phyloP scores from a whole-genome alignment of 2,888 invertebrate species.

The Mechanitis mazaeus region DNA sequence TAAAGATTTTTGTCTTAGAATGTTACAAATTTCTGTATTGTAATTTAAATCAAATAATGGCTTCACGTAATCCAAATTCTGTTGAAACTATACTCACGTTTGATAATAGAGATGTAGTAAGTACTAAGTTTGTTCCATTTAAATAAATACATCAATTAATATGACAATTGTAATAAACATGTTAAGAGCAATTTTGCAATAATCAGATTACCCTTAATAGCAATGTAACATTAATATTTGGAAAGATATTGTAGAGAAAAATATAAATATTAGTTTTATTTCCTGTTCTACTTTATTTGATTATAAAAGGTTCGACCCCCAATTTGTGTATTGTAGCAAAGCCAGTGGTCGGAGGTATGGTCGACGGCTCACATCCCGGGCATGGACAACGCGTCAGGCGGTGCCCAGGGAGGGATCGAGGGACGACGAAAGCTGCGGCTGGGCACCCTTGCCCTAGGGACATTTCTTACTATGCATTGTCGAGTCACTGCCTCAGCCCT shows the following conservation, averaged over 20 bases:
- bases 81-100: conserved; percentile 59
- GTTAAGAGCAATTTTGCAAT: too few species aligned
- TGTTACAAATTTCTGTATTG: too few species aligned
- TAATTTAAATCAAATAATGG: neutral
- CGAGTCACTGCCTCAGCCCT: conserved; percentile 52
- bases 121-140: conserved; percentile 18
- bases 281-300: too few species aligned
- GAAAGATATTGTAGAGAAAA: too few species aligned
- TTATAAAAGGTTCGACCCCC: too few species aligned
- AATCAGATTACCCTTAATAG: too few species aligned
- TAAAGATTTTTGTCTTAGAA: neutral
- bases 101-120: conserved; percentile 54
- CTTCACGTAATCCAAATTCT: conserved; percentile 34
- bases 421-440: conserved; percentile 54
- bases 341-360: conserved; percentile 60
- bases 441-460: conserved; percentile 51
- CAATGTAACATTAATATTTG: too few species aligned
- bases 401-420: conserved; percentile 29
- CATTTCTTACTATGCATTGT: conserved; percentile 60
- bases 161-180: too few species aligned
- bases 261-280: too few species aligned
- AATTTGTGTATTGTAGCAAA: conserved; percentile 32
- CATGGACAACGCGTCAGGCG: conserved; percentile 50
- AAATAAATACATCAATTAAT: neutral
- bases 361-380: conserved; percentile 57